Evolutionary conservation across 2,797 vertebrate genomes (phyloP), one percentile per base, ranked within the genome.

Genomic region (Muraenolepis orangiensis): DNA sequence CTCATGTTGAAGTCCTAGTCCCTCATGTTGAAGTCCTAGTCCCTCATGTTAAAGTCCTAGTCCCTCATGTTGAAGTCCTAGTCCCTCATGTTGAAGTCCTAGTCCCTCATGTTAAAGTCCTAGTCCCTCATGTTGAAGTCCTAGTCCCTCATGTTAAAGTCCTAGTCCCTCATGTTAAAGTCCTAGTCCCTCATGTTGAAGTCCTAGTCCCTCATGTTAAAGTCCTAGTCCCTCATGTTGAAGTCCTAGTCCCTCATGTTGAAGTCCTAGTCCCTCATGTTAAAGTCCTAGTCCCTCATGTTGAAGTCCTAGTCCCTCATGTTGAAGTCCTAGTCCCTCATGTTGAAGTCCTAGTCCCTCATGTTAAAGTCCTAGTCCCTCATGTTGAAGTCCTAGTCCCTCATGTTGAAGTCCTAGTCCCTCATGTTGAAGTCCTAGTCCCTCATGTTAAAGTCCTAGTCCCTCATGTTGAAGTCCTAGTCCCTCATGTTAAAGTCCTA

Each of bases 141-240:
- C 20, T n/a, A 57, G 20, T 57, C 51, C 51, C 51, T 51, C 46
- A 51, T 6, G 12, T 46, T 13, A 18, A 46, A 46, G 0, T 51
- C 4, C 42, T 51, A 51, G 42, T 20, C 42, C 42, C 3, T 51
- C 18, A 51, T 18, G 16, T 51, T 18, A 51, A 51, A 18, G 16
- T 51, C 4, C 42, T 51, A 51, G 42, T 51, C 42, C 42, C 42
- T 20, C 40, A 42, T n/a, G 38, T 40, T 40, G 12, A 90, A 0
- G 69, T 92, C 90, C 26, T 96, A 85, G 91, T 16, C 80, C 75
- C 68, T 77, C 28, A 18, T 0, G 1, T 38, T n/a, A 2, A 32
- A 75, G 38, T 7, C 6, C 38, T 40, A 6, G 38, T 40, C 38
- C 38, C 38, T 40, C 38, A 40, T 2, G 11, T 40, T 6, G 3